phyloP scores from a whole-genome alignment of 2,888 invertebrate genomes.

The Tetheella fluctuosa region DNA sequence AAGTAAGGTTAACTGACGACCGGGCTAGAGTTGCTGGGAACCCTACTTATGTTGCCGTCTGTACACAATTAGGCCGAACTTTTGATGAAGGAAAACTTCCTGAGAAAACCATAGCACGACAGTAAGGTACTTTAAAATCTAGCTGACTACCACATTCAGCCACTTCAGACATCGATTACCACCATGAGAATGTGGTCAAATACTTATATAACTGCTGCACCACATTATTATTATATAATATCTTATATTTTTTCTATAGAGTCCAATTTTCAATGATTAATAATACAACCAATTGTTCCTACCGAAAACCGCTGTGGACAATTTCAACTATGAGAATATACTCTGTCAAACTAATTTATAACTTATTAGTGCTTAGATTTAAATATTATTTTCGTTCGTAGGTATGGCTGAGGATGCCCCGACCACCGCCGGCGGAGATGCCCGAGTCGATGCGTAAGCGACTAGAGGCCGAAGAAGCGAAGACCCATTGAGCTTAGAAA shows the following conservation, averaged over 20 bases:
- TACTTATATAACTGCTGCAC: too few relatives aligned
- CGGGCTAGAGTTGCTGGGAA: too few relatives aligned
- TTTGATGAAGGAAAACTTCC: too few relatives aligned
- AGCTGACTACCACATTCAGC: too few relatives aligned
- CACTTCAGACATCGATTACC: too few relatives aligned
- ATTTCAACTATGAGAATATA: slow-evolving; percentile 46
- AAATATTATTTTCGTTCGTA: slow-evolving; percentile 33
- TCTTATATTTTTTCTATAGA: neutral
- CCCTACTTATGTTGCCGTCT: too few relatives aligned
- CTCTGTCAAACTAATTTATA: neutral
- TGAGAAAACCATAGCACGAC: too few relatives aligned
- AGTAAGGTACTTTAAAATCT: too few relatives aligned
- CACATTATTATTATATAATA: neutral
- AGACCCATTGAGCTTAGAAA: slow-evolving; percentile 58
- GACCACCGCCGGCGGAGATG: slow-evolving; percentile 98
- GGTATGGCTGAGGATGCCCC: slow-evolving; percentile 91
- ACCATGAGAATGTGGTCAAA: too few relatives aligned
- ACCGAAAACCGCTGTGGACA: slow-evolving; percentile 64
- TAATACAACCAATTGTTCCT: slow-evolving; percentile 73
- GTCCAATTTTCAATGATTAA: slow-evolving; percentile 56
- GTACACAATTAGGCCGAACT: too few relatives aligned
- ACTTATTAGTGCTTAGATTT: neutral
- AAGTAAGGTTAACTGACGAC: too few relatives aligned
- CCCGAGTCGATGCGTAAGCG: slow-evolving; percentile 94
- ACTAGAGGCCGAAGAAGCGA: slow-evolving; percentile 75